Percentiles rank a stretch among this genome's conserved stretches.
phyloP scores from a whole-genome alignment of 2,113 vertebrate genomes.

The Pelodiscus sinensis region DNA sequence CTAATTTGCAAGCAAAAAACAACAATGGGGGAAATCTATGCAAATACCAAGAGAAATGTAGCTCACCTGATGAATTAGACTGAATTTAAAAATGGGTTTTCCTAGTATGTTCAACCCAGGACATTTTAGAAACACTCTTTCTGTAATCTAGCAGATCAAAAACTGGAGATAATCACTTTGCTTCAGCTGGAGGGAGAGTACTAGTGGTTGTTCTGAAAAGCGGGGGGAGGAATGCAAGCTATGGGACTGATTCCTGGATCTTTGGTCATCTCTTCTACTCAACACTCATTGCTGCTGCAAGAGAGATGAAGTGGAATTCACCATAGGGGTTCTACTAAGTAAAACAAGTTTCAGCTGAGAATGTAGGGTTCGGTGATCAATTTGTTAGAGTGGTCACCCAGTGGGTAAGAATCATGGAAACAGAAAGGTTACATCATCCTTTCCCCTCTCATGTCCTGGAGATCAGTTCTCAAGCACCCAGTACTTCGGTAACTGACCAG shows the following conservation, averaged over 20 bases:
- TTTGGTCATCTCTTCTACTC: neutral
- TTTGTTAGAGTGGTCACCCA: neutral
- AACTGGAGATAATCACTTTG: neutral
- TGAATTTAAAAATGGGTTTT: neutral
- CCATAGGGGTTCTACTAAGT: neutral
- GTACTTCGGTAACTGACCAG: too few species aligned
- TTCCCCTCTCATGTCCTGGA: too few species aligned
- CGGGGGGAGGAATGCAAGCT: too few species aligned
- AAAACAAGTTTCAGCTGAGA: neutral
- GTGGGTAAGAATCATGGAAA: neutral
- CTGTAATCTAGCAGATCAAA: neutral
- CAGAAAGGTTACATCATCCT: too few species aligned
- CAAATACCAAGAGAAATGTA: neutral
- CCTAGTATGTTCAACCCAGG: neutral
- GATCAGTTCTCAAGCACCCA: too few species aligned
- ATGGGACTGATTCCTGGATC: too few species aligned
- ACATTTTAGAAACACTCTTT: neutral
- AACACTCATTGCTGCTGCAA: neutral
- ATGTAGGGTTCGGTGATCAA: neutral
- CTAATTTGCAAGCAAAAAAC: neutral
- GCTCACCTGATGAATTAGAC: fast-evolving
- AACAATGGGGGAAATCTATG: neutral
- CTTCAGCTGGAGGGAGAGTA: neutral
- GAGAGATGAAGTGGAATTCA: neutral
- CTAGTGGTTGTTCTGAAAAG: neutral